Evolutionary conservation across 2,797 vertebrate species (phyloP).

Genomic region (Fratercula arctica): DNA sequence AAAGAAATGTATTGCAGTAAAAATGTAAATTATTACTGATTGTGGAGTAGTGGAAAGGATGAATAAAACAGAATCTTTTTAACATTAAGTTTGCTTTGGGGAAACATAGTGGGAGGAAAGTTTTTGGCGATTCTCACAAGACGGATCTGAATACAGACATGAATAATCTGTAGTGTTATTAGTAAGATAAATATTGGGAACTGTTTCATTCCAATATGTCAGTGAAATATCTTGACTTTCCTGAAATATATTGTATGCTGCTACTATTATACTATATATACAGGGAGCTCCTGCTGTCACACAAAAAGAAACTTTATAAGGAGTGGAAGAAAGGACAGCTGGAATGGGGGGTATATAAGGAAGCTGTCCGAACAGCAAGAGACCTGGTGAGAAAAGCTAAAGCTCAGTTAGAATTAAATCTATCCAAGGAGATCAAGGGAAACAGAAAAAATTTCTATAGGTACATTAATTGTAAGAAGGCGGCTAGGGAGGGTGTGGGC

Average conservation of each 20-base stretch:
- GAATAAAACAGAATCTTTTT: not conserved
- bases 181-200: not conserved
- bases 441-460: no score
- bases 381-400: no score
- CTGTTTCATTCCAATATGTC: not conserved
- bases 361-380: no score
- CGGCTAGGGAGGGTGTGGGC: no score
- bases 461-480: no score
- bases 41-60: not conserved
- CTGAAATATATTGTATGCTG: not conserved
- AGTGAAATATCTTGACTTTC: not conserved
- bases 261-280: not conserved
- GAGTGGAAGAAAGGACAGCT: no score
- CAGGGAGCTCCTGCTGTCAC: no score
- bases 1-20: not conserved
- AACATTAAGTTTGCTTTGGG: not conserved
- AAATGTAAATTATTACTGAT: not conserved
- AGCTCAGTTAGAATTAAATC: no score
- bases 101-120: not conserved
- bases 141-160: not conserved
- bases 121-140: not conserved
- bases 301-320: no score
- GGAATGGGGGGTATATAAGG: no score
- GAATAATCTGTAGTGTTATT: not conserved
- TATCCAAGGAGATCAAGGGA: no score